Evolutionary conservation across 1,140 invertebrate genomes (phyloP).

Genomic region (Steinernema feltiae): DNA sequence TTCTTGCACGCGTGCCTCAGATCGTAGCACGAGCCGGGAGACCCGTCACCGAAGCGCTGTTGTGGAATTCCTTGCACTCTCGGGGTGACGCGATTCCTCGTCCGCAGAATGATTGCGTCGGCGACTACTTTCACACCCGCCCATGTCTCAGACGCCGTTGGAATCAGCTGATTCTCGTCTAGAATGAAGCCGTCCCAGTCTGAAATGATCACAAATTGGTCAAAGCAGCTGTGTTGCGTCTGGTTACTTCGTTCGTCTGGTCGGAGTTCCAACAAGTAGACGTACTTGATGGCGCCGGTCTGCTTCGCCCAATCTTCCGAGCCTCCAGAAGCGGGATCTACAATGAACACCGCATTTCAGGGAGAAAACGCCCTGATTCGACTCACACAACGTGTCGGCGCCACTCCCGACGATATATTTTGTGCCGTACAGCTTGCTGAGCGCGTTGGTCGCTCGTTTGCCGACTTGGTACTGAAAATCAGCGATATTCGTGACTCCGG

Average conservation of each 20-base stretch:
- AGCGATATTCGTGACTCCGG: neutral
- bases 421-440: conserved; percentile 52
- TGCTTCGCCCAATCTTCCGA: conserved; percentile 58
- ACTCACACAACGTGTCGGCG: conserved; percentile 50
- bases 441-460: conserved; percentile 47
- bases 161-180: conserved; percentile 53
- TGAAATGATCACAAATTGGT: conserved; percentile 24
- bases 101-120: conserved; percentile 37
- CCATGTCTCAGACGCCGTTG: conserved; percentile 56
- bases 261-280: conserved; percentile 53
- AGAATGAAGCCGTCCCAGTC: conserved; percentile 58
- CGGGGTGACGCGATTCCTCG: neutral
- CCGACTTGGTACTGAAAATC: conserved; percentile 54
- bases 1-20: conserved; percentile 52
- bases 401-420: conserved; percentile 55
- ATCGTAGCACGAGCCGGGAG: conserved; percentile 48
- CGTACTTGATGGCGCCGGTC: conserved; percentile 51
- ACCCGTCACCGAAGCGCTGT: conserved; percentile 45
- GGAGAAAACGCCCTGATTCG: neutral
- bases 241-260: conserved; percentile 54
- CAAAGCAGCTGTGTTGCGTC: neutral
- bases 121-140: conserved; percentile 48
- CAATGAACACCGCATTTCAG: too few relatives aligned
- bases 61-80: neutral
- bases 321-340: conserved; percentile 35